A percentile compares a stretch with the other conserved stretches of the same genome.
phyloP scores from a whole-genome alignment of 2,113 vertebrate species.

The Pseudorectes ferrugineus region DNA sequence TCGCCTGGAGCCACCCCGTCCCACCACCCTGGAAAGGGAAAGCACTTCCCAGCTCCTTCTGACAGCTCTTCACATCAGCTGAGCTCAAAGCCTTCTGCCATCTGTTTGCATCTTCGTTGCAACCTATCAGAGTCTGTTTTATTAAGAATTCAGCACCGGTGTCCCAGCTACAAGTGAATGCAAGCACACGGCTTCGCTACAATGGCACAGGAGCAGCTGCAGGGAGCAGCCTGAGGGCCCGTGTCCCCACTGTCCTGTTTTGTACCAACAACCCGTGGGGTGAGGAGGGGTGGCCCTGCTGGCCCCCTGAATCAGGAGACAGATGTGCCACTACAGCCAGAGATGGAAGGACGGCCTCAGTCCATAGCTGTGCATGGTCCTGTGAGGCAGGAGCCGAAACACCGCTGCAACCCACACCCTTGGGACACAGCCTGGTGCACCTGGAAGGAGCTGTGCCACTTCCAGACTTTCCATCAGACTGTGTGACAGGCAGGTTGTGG shows the following conservation, averaged over 20 bases:
- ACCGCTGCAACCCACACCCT: rapidly evolving
- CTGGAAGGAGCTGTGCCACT: neutral
- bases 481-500: neutral
- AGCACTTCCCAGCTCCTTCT: neutral
- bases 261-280: neutral
- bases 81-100: neutral
- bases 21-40: neutral
- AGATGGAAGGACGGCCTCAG: rapidly evolving
- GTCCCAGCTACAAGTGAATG: neutral
- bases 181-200: rapidly evolving
- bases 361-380: rapidly evolving
- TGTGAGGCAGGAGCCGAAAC: neutral
- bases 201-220: neutral
- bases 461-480: neutral
- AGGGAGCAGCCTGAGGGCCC: neutral
- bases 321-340: neutral
- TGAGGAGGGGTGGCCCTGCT: neutral
- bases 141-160: neutral
- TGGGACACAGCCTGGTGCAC: neutral
- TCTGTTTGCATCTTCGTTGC: neutral
- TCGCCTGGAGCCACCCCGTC: neutral
- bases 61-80: neutral
- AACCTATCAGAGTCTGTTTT: neutral
- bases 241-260: neutral
- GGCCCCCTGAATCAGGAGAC: neutral